Percentiles rank a stretch among this genome's conserved stretches.
Evolutionary conservation across 2,113 vertebrate genomes (phyloP).

Genomic region (Sebastes schlegelii): DNA sequence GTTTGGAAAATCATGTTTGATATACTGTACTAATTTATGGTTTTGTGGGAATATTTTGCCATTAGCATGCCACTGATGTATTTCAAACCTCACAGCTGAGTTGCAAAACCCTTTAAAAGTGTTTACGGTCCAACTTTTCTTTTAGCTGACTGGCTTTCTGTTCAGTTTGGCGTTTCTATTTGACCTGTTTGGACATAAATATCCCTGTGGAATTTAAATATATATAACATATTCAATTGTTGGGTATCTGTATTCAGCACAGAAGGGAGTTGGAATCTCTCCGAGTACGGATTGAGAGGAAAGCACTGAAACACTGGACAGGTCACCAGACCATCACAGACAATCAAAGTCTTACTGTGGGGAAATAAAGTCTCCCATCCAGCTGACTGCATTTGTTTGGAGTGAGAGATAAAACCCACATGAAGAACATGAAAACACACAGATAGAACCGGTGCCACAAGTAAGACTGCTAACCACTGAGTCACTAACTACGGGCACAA

Average conservation of each 20-base stretch:
- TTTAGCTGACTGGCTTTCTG: slow-evolving; percentile 24
- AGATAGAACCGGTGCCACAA: background rate
- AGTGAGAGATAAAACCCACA: background rate
- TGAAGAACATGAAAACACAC: background rate
- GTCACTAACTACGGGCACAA: background rate
- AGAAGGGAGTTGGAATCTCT: slow-evolving; percentile 4
- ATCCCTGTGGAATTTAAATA: slow-evolving; percentile 53
- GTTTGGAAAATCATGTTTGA: background rate
- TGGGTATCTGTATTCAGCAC: slow-evolving; percentile 54
- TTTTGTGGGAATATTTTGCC: background rate
- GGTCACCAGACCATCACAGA: slow-evolving; percentile 38
- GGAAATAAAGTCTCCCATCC: slow-evolving; percentile 24
- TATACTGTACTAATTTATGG: too few relatives aligned
- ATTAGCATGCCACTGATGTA: background rate
- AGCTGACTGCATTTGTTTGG: background rate
- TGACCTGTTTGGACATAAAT: slow-evolving; percentile 47
- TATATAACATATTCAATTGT: slow-evolving; percentile 56
- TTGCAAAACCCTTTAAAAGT: background rate
- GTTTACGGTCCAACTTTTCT: slow-evolving; percentile 23
- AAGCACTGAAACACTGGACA: slow-evolving; percentile 17
- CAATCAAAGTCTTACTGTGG: slow-evolving; percentile 30
- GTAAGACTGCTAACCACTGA: background rate
- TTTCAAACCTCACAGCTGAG: slow-evolving; percentile 6
- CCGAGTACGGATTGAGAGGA: slow-evolving; percentile 22
- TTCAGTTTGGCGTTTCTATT: slow-evolving; percentile 18